A percentile compares a stretch with the other conserved stretches of the same genome.
Evolutionary conservation across 2,888 invertebrate species (phyloP).

Genomic region (Macaria liturata): DNA sequence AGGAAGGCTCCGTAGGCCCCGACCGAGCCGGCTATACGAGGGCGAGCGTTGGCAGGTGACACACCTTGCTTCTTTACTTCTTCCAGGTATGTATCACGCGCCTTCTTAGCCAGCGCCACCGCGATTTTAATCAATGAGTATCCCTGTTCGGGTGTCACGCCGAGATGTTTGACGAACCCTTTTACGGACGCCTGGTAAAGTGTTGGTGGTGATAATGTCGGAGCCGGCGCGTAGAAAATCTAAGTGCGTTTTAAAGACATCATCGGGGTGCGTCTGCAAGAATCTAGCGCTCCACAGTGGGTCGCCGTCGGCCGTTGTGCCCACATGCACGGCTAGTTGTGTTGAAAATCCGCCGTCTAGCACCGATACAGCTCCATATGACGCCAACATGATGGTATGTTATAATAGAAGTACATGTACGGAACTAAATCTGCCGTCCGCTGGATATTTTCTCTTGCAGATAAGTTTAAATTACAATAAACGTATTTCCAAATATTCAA

Average conservation of each 20-base stretch:
- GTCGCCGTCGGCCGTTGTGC: slow-evolving; percentile 89
- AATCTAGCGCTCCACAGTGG: slow-evolving; percentile 95
- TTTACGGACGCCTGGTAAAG: slow-evolving; percentile 93
- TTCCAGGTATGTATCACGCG: slow-evolving; percentile 83
- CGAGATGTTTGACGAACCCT: slow-evolving; percentile 89
- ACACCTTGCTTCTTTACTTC: slow-evolving; percentile 57
- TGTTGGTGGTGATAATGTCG: slow-evolving; percentile 92
- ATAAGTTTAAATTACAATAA: too few relatives aligned
- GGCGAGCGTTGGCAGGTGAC: slow-evolving; percentile 45
- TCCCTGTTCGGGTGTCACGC: slow-evolving; percentile 86
- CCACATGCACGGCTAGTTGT: slow-evolving; percentile 88
- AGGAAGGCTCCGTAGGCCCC: slow-evolving; percentile 96
- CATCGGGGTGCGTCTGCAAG: slow-evolving; percentile 89
- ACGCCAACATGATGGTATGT: too few relatives aligned
- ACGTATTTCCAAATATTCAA: too few relatives aligned
- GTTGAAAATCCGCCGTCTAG: slow-evolving; percentile 91
- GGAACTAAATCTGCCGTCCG: too few relatives aligned
- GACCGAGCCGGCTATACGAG: slow-evolving; percentile 92
- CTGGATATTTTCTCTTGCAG: too few relatives aligned
- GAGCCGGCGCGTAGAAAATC: slow-evolving; percentile 94
- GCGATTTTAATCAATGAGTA: slow-evolving; percentile 87
- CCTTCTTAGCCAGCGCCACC: slow-evolving; percentile 88
- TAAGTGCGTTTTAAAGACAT: slow-evolving; percentile 89
- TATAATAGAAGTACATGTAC: too few relatives aligned
- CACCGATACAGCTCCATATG: slow-evolving; percentile 53